Percentiles rank a stretch among this genome's conserved stretches.
These are phyloP conservation scores for Spea hammondii DNA, from an alignment of 2,797 vertebrate genomes.

Conservation along the genomic window DNA sequence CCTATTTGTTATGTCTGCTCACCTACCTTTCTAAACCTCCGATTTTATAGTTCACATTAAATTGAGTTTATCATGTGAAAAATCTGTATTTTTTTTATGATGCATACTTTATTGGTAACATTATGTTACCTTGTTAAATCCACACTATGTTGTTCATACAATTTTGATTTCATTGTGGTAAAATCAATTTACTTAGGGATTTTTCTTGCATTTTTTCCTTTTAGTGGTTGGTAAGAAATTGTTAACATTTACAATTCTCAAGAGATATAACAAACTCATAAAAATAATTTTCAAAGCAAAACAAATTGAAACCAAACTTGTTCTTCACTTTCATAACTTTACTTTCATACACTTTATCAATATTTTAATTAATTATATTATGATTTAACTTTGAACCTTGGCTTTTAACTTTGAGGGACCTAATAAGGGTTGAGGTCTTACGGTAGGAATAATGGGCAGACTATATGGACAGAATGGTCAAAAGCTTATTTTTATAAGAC, in stretches of 20 bases:
- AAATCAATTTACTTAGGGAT: constrained; percentile 14
- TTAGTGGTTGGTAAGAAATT: constrained; percentile 24
- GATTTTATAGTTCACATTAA: constrained; percentile 40
- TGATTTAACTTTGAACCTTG: not conserved
- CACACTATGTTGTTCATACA: constrained; percentile 7
- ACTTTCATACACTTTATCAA: too few species aligned
- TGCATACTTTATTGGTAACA: constrained; percentile 23
- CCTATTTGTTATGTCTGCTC: constrained; percentile 8
- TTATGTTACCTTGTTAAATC: constrained; percentile 4
- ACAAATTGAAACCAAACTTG: too few species aligned
- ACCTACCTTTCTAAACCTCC: not conserved
- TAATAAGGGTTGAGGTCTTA: not conserved
- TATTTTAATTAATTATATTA: too few species aligned
- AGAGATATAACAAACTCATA: constrained; percentile 1
- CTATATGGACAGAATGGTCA: too few species aligned
- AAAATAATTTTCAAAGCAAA: too few species aligned
- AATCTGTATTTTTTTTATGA: constrained; percentile 28
- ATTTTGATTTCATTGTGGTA: constrained; percentile 26
- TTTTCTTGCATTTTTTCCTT: not conserved
- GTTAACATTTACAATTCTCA: constrained; percentile 19
- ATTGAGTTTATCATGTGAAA: constrained; percentile 34
- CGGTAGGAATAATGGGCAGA: too few species aligned
- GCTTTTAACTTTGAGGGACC: too few species aligned
- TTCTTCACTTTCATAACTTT: too few species aligned
- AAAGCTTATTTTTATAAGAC: too few species aligned